Base-by-base conservation (phyloP, 1,140 invertebrate genomes). In the Drosophila lowei region DNA sequence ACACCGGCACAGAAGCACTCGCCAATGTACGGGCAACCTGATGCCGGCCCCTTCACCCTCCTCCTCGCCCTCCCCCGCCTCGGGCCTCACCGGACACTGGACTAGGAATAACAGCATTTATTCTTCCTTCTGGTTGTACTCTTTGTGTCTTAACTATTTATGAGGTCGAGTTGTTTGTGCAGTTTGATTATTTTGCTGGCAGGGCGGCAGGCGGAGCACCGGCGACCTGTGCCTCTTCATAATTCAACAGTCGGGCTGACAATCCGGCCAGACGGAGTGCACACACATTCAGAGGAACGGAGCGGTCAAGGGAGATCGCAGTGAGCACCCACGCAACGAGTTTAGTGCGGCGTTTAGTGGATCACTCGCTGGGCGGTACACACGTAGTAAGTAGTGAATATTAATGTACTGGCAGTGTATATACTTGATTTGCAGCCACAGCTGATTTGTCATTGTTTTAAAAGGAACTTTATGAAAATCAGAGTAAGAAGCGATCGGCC, bases 121-220 rank as follows among this genome's bases (percentile, higher is more conserved):
- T 49, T 76, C 34, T 62, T 43, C 15, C 54, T 38, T 38, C 34
- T 38, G 34, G 34, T 38, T 50, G 11, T 54, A 59, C 49, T 77
- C 60, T 44, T 65, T 60, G 46, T 58, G 55, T 56, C 80, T 71
- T 47, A 81, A 83, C 74, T 83, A 84, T 78, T 83, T 71, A 83
- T 75, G 75, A 78, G 70, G 55, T 75, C 30, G 38, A 62, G 71
- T 53, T 78, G 74, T 83, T 83, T 83, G 79, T 74, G 79, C 54
- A 65, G 73, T 78, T 78, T 78, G 71, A 81, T 78, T 78, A 68
- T 77, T 65, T 81, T 61, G 47, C 72, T 59, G 7, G 44, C 16
- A n/a, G 4, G 7, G 8, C 15, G 5, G 44, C 7, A 46, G 67
- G 4, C 41, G 13, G 41, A 34, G 47, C 52, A 16, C 53, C 38